phyloP scores from a whole-genome alignment of 2,797 vertebrate genomes.

The Morus bassanus region DNA sequence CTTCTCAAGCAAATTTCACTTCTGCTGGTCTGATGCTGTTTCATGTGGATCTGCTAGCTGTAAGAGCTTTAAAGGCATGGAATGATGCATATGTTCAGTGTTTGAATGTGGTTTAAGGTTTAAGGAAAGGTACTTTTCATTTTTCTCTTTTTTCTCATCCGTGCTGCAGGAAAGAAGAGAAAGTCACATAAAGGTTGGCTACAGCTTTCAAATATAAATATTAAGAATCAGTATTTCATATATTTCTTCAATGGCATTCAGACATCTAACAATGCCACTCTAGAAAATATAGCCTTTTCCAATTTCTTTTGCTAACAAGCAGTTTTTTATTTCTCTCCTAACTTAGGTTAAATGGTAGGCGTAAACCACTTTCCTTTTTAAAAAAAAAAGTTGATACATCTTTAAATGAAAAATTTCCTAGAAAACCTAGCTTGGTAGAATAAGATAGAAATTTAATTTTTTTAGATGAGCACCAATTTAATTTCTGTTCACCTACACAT shows the following conservation, averaged over 20 bases:
- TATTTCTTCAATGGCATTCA: neutral
- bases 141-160: neutral
- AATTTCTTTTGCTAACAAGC: neutral
- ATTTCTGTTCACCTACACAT: neutral
- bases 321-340: neutral
- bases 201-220: neutral
- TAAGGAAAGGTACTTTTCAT: neutral
- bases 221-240: neutral
- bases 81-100: neutral
- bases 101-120: neutral
- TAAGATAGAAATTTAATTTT: neutral
- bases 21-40: neutral
- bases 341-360: neutral
- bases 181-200: neutral
- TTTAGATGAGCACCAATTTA: neutral
- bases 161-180: neutral
- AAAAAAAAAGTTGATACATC: neutral
- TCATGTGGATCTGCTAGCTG: neutral
- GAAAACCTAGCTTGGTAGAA: neutral
- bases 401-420: neutral
- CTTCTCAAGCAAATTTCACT: neutral
- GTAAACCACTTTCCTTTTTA: neutral
- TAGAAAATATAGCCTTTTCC: neutral
- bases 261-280: neutral
- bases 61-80: neutral